Evolutionary conservation across 2,113 vertebrate species (phyloP), one percentile per base, ranked within the genome.

Genomic region (Ictidomys tridecemlineatus): DNA sequence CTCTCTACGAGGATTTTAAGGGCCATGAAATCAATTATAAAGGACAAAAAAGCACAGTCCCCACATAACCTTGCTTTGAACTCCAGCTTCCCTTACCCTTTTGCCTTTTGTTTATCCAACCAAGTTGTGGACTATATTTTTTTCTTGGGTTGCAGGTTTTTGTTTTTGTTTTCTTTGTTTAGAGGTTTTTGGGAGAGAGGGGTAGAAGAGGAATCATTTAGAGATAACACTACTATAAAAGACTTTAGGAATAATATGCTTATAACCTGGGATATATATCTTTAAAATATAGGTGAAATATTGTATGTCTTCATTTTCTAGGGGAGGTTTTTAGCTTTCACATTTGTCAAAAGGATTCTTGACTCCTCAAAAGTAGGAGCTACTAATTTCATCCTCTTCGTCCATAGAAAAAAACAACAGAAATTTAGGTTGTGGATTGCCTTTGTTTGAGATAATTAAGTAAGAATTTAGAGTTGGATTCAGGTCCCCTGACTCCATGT

Each of bases 1-100:
- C 87, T 94, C n/a, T 85, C 83, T 34, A 34, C 2, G 67, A 92
- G 73, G n/a, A 34, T 79, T 45, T 93, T 37, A 83, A 79, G 42
- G 70, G 24, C 45, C 37, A 61, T 69, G 83, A 85, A 95, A 58
- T 94, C 22, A 42, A 2, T 93, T 96, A 79, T 63, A 76, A 82
- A 88, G 92, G 53, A 34, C 42, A 85, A 70, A 93, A 96, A 78
- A 73, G 17, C 24, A 20, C 70, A 69, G 30, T 48, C 32, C 1
- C 20, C 28, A 6, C 2, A 18, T 80, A 58, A 5, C 34, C 53
- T 95, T 95, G 77, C 80, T 85, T 91, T 89, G 61, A 86, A 91
- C 32, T 83, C 37, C 20, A 24, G 17, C 4, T 77, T 51, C 48
- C 48, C 6, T 93, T 87, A 77, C 24, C 24, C 45, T 10, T 1